Base-by-base conservation (phyloP, 1,140 invertebrate genomes). In the Alviniconcha marisindica region DNA sequence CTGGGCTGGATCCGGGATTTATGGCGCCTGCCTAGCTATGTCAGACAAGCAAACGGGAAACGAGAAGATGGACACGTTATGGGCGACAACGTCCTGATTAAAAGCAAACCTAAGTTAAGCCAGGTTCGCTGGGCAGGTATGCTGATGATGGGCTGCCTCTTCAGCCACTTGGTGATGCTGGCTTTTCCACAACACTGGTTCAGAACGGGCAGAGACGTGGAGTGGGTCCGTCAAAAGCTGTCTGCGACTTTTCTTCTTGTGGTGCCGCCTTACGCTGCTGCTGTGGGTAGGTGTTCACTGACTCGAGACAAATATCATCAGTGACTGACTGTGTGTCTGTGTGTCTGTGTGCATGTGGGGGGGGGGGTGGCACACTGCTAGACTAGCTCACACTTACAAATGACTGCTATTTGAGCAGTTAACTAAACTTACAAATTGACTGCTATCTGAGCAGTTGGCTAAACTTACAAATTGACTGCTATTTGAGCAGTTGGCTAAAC, bases 1-100 rank as follows among this genome's bases (percentile, higher is more conserved):
- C 89, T 96, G 15, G 97, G 97, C 3, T 98, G 97, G 96, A 86
- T 98, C 0, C 94, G 96, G 31, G 98, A 99, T 90, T 90, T 98
- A 1, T 97, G 96, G 87, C 94, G 95, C 79, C 96, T 99, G 80
- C 96, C 97, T 0, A 94, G 95, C 48, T 99, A 99, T 93, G 97
- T 99, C 0, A 94, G 95, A 73, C 97, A 98, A 88, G 96, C 96
- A 14, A 99, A 99, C 91, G 95, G 96, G 82, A 96, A 97, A n/a
- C n/a, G n/a, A 89, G 94, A 95, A 89, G 90, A 97, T 33, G 93
- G 95, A 79, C 94, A 95, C 81, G 95, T 97, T 77, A 94, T 95
- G 48, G 91, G 93, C 18, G 95, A 95, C 89, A 95, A 97, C 44
- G 33, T 24, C 28, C n/a, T n/a, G n/a, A n/a, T n/a, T n/a, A n/a